Base-by-base conservation (phyloP, 2,113 vertebrate genomes). In the Crypturellus undulatus region DNA sequence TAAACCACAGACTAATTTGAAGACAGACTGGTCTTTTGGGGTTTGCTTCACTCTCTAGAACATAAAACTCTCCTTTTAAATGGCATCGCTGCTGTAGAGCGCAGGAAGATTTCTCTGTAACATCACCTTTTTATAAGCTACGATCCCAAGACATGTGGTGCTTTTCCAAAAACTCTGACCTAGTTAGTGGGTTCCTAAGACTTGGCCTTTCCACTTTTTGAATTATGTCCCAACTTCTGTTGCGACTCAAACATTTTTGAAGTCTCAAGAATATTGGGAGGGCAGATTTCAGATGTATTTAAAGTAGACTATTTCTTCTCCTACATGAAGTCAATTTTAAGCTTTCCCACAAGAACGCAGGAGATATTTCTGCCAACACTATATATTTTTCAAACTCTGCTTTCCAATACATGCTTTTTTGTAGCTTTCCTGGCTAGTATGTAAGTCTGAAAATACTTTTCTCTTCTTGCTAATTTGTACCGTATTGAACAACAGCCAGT, bases 161-260 rank as follows among this genome's bases (percentile, higher is more conserved):
- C 47, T 87, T 92, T 79, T 42, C 70, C 92, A 28, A 94, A 90
- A 70, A 87, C 70, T 91, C 59, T 32, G 17, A 34, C 30, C 49
- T 59, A 83, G 40, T 85, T 65, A 62, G 62, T 79, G 80, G 70
- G 88, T 96, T 93, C 87, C 75, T 81, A 80, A 92, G 92, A 95
- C 70, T 93, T 89, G 81, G 83, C 71, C 63, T 93, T 94, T 85
- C 81, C 56, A 91, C 40, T 92, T 81, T 52, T 45, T 87, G n/a
- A 82, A 89, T 87, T 92, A 60, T 13, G 12, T 94, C 84, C 63
- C 94, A 94, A 25, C 65, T 93, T 94, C 85, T 93, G 56, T 6
- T 84, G 89, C 56, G 93, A 87, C 70, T 93, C 80, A 85, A 92
- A 78, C 18, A 67, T 84, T 67, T 63, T 59, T 14, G 43, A 3